Evolutionary conservation across 2,888 invertebrate genomes (phyloP).

Genomic region (Byasa hedistus): DNA sequence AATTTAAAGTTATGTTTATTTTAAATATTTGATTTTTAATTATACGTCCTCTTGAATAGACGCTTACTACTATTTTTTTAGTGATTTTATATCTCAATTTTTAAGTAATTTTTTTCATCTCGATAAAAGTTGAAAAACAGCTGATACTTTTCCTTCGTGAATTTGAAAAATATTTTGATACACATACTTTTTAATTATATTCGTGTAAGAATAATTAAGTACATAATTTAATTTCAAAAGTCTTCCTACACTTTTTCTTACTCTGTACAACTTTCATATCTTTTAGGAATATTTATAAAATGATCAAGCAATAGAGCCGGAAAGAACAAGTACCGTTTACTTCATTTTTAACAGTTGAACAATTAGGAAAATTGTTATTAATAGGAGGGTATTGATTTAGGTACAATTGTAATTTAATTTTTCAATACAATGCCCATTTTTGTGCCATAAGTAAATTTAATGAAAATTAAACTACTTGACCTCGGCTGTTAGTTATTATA

Average conservation of each 20-base stretch:
- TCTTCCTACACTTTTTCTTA: background rate
- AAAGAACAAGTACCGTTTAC: no score
- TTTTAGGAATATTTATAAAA: constrained; percentile 3
- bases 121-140: no score
- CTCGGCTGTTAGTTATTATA: background rate
- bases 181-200: background rate
- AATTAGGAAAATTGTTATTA: no score
- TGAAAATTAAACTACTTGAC: background rate
- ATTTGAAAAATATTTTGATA: background rate
- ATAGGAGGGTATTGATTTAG: no score
- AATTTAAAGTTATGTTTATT: background rate
- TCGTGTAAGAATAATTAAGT: background rate
- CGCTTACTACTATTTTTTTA: no score
- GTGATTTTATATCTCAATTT: no score
- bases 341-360: no score
- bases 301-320: no score
- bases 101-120: no score
- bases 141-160: no score
- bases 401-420: background rate
- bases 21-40: no score
- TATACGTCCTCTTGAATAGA: no score
- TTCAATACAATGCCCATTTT: background rate
- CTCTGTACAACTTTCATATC: background rate
- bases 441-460: background rate
- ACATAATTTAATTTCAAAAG: background rate